Conservation (phyloP, 2,113 vertebrate genomes). For the Epinephelus fuscoguttatus region DNA sequence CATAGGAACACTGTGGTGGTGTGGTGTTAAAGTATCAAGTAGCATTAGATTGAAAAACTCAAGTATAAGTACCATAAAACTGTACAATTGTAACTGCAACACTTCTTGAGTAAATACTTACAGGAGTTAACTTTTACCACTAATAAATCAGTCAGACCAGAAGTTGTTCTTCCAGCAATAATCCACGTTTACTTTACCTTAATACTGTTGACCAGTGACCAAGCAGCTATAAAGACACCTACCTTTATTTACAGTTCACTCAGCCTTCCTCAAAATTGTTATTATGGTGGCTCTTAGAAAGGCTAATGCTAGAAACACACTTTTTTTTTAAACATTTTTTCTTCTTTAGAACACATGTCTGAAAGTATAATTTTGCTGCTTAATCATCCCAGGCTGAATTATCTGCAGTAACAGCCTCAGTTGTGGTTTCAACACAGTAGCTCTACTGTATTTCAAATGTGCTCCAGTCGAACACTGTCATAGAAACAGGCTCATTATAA, state of each 20-base stretch:
- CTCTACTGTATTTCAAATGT: background rate
- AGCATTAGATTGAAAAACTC: too few relatives aligned
- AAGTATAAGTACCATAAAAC: too few relatives aligned
- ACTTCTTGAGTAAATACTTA: too few relatives aligned
- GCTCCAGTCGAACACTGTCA: constrained; percentile 10
- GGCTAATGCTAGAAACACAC: background rate
- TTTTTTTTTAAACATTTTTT: background rate
- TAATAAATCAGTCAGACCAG: too few relatives aligned
- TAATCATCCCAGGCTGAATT: background rate
- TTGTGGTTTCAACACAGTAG: background rate
- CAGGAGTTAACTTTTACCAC: too few relatives aligned
- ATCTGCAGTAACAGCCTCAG: background rate
- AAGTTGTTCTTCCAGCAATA: too few relatives aligned
- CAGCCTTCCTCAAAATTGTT: background rate
- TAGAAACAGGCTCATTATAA: constrained; percentile 22
- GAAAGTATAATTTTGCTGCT: background rate
- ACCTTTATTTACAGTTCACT: background rate
- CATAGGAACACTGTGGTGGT: too few relatives aligned
- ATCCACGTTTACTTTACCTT: too few relatives aligned
- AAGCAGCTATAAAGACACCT: background rate
- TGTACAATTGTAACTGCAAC: too few relatives aligned
- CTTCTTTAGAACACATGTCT: background rate
- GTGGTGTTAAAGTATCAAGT: too few relatives aligned
- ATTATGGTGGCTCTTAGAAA: background rate
- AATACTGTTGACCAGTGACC: background rate